phyloP scores from a whole-genome alignment of 2,888 invertebrate genomes.

The Lysandra bellargus region DNA sequence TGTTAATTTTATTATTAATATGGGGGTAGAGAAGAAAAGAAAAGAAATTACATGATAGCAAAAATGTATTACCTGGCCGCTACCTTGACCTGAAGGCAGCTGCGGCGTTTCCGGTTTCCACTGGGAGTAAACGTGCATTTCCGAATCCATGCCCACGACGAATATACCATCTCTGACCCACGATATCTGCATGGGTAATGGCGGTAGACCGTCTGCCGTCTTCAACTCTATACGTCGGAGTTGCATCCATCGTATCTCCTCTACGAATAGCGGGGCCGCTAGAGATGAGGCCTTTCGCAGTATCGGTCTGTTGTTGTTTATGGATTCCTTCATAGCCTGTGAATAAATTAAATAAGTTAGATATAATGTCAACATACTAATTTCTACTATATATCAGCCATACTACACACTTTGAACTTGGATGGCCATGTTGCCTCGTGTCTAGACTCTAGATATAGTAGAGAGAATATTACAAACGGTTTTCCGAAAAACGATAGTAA shows the following conservation, averaged over 20 bases:
- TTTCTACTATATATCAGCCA: not conserved
- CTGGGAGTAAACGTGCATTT: conserved; percentile 99
- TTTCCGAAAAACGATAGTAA: too few relatives aligned
- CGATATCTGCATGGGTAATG: conserved; percentile 98
- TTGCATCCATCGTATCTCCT: conserved; percentile 98
- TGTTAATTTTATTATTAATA: too few relatives aligned
- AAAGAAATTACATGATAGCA: not conserved
- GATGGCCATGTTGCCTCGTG: too few relatives aligned
- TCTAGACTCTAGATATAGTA: too few relatives aligned
- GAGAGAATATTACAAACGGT: too few relatives aligned
- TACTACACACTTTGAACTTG: too few relatives aligned
- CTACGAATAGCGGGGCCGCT: conserved; percentile 92
- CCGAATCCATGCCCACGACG: conserved; percentile 99
- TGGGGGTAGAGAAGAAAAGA: not conserved
- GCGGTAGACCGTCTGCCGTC: conserved; percentile 97
- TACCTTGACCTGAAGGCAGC: conserved; percentile 51
- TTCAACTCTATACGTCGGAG: conserved; percentile 92
- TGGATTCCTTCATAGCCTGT: conserved; percentile 91
- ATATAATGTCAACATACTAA: not conserved
- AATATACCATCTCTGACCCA: conserved; percentile 99
- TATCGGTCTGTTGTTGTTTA: conserved; percentile 90
- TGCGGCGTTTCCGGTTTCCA: conserved; percentile 89
- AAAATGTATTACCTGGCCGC: conserved; percentile 54
- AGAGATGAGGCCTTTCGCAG: conserved; percentile 94
- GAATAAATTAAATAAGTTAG: conserved; percentile 30